Conservation (phyloP, 2,888 invertebrate genomes). For the Chirona hameri region DNA sequence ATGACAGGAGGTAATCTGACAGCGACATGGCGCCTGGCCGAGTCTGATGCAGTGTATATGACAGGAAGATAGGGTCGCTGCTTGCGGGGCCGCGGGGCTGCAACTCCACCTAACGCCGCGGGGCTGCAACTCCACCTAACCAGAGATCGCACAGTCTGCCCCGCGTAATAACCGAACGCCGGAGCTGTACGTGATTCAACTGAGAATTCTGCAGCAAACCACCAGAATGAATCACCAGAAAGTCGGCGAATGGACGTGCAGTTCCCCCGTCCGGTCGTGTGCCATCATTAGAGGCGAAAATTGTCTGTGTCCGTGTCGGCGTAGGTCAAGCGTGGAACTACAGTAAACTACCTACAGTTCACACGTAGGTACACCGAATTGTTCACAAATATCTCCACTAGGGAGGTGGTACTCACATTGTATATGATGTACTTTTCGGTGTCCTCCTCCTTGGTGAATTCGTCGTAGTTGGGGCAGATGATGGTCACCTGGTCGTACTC, state of each 20-base stretch:
- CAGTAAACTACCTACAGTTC: background rate
- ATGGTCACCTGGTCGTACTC: slow-evolving; percentile 95
- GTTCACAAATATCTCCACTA: background rate
- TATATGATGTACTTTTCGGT: slow-evolving; percentile 94
- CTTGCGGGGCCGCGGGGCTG: too few species aligned
- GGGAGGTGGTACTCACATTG: slow-evolving; percentile 58
- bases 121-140: too few species aligned
- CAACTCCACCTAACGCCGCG: too few species aligned
- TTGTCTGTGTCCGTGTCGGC: background rate
- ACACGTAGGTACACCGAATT: background rate
- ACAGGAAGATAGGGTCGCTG: too few species aligned
- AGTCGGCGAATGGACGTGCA: background rate
- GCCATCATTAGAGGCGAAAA: background rate
- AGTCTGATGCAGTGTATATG: too few species aligned
- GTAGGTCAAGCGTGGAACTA: background rate
- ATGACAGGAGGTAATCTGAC: too few species aligned
- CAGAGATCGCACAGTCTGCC: too few species aligned
- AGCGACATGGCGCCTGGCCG: too few species aligned
- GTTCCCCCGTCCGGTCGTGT: background rate
- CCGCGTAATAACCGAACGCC: background rate
- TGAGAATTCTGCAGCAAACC: background rate
- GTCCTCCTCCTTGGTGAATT: slow-evolving; percentile 79
- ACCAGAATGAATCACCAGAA: background rate
- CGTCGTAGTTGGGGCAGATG: slow-evolving; percentile 87
- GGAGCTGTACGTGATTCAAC: background rate